phyloP scores from a whole-genome alignment of 1,140 invertebrate species.

The Berghia stephanieae region DNA sequence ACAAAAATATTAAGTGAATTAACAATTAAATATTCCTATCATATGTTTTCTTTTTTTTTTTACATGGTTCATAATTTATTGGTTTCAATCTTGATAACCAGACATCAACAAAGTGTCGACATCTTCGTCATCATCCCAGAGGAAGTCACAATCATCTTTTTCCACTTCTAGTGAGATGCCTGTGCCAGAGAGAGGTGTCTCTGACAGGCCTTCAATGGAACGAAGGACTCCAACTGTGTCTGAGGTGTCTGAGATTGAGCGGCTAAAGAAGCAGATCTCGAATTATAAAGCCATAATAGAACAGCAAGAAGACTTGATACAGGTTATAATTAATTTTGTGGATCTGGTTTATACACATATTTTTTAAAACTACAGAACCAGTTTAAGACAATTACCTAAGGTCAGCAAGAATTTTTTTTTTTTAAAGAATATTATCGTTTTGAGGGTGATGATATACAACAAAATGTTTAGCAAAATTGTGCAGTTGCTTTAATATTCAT shows the following conservation, averaged over 20 bases:
- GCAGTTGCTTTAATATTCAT: background rate
- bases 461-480: background rate
- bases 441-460: background rate
- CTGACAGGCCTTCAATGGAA: too few species aligned
- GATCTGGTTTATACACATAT: background rate
- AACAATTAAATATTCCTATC: too few species aligned
- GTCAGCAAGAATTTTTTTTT: background rate
- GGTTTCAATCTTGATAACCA: too few species aligned
- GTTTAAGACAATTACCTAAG: background rate
- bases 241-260: conserved; percentile 39
- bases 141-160: too few species aligned
- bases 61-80: too few species aligned
- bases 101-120: too few species aligned
- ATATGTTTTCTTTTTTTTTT: too few species aligned
- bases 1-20: too few species aligned
- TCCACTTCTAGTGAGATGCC: background rate
- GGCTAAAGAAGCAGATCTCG: conserved; percentile 49
- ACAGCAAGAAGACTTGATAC: conserved; percentile 61
- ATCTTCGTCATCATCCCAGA: too few species aligned
- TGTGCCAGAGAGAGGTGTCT: background rate
- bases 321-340: conserved; percentile 42
- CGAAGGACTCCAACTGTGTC: too few species aligned
- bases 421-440: background rate
- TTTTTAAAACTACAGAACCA: background rate
- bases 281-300: conserved; percentile 59